Conservation (phyloP, 2,888 invertebrate species). For the Linhomoeus sp. region DNA sequence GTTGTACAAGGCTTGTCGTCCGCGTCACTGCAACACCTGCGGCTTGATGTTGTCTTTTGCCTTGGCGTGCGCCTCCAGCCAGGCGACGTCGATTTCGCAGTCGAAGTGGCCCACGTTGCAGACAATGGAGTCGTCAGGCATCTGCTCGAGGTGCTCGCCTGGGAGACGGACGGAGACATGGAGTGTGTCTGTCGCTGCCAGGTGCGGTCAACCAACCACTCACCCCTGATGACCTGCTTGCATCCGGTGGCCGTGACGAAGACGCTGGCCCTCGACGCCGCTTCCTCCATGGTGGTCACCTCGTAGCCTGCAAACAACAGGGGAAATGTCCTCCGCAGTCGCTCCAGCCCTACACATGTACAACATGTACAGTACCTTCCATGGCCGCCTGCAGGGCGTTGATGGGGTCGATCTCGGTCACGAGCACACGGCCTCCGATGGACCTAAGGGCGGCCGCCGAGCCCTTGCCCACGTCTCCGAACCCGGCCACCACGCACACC, state of each 20-base stretch:
- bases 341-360: no score
- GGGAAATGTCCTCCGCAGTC: no score
- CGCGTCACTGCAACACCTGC: conserved; percentile 46
- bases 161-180: no score
- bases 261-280: conserved; percentile 67
- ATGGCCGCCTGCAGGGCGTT: conserved; percentile 90
- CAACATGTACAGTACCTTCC: conserved; percentile 88
- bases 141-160: conserved; percentile 65
- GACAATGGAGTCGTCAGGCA: conserved; percentile 90
- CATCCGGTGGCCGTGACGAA: conserved; percentile 97
- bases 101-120: no score
- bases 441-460: conserved; percentile 83
- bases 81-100: conserved; percentile 88
- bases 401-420: conserved; percentile 97
- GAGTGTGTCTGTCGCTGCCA: no score
- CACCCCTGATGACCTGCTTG: no score
- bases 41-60: conserved; percentile 82
- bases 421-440: conserved; percentile 81
- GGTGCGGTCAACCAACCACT: no score
- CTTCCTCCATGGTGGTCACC: conserved; percentile 87
- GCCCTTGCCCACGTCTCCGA: conserved; percentile 98
- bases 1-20: no score
- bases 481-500: conserved; percentile 58
- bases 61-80: conserved; percentile 70
- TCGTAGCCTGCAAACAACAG: conserved; percentile 37